phyloP scores from a whole-genome alignment of 2,113 vertebrate species.

The Zosterops hypoxanthus region DNA sequence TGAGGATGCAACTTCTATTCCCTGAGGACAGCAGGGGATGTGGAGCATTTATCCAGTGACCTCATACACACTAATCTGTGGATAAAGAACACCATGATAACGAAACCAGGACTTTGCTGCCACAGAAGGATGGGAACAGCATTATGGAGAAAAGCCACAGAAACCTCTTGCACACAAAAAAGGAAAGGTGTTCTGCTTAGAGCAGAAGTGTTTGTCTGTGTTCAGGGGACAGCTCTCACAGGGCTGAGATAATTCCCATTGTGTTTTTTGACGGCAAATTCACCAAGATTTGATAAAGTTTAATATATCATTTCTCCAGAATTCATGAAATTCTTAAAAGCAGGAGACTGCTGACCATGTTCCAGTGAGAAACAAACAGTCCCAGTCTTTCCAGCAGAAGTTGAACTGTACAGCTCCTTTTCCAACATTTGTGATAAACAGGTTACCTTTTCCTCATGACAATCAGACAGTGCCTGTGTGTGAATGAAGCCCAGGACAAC shows the following conservation, averaged over 20 bases:
- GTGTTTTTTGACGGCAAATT: background rate
- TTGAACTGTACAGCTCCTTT: background rate
- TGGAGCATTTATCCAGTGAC: slow-evolving; percentile 3
- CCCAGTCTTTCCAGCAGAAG: background rate
- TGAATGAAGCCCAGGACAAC: background rate
- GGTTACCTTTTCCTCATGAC: background rate
- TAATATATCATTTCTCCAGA: background rate
- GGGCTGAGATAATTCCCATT: background rate
- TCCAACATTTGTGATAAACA: background rate
- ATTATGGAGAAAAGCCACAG: background rate
- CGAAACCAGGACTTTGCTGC: background rate
- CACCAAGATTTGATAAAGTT: background rate
- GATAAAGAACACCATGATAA: background rate
- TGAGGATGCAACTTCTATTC: background rate
- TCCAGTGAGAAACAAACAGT: background rate
- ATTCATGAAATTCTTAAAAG: background rate
- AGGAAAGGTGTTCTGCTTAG: background rate
- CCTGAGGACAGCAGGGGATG: background rate
- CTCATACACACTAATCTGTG: background rate
- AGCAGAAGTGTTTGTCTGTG: background rate
- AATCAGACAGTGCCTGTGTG: background rate
- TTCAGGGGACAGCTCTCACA: background rate
- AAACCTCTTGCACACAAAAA: background rate
- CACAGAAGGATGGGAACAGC: background rate
- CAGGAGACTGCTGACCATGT: background rate